Evolutionary conservation across 2,113 vertebrate genomes (phyloP), one percentile per base, ranked within the genome.

Genomic region (Genyomyrus donnyi): DNA sequence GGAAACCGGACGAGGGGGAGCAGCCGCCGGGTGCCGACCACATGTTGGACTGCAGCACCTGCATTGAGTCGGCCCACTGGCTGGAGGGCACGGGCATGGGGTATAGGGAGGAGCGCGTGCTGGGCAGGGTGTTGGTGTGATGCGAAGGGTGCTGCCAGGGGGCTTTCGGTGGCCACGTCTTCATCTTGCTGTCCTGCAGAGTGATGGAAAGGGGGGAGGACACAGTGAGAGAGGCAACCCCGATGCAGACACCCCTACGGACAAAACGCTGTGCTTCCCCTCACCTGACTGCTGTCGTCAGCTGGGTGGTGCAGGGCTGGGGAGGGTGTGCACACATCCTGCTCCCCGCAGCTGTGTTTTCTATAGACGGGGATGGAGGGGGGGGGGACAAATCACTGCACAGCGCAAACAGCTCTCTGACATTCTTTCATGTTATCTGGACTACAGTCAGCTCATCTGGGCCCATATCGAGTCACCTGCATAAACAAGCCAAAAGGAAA

Each of bases 151-250:
- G 98, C 93, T 99, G 98, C 98, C 98, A 99, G 0, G 98, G 98
- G 1, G 98, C 98, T 94, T 99, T 99, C 0, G 98, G 98, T 21
- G 98, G 98, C 98, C 98, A 99, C 0, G 98, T 99, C 96, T 99
- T 99, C 93, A 98, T 99, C 96, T 99, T 99, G 91, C 96, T 98
- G 89, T 99, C 98, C 98, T 99, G 96, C 52, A 58, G 89, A 88
- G 45, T 6, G 17, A 89, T 17, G 42, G 27, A 42, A 15, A 19
- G n/a, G 74, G 84, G 21, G 3, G 31, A 35, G 5, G 31, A 11
- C 35, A 88, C 45, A 53, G 52, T 17, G 10, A 74, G 5, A 9
- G 19, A 15, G 17, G 31, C 3, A 2, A 8, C 15, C 10, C 46
- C 35, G 8, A 17, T 9, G 52, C 15, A 13, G 6, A 31, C 5